These are phyloP conservation scores for Papilio glaucus DNA, from an alignment of 1,140 invertebrate species.

Conservation along the genomic window DNA sequence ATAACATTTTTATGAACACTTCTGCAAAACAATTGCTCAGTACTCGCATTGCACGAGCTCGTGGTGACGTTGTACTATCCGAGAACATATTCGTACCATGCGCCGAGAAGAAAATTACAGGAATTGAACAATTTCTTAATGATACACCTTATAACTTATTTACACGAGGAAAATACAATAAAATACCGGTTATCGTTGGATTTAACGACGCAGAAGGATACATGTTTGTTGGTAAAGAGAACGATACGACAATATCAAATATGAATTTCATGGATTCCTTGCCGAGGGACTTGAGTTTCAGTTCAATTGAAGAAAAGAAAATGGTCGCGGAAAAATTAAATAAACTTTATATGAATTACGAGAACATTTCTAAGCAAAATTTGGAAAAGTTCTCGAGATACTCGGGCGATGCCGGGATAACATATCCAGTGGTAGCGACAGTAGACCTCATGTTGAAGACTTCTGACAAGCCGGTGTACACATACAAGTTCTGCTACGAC, in stretches of 20 bases:
- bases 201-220: constrained; percentile 70
- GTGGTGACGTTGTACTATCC: constrained; percentile 61
- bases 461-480: constrained; percentile 53
- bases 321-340: constrained; percentile 47
- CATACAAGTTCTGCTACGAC: constrained; percentile 59
- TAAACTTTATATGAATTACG: constrained; percentile 55
- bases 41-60: constrained; percentile 56
- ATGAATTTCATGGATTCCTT: constrained; percentile 58
- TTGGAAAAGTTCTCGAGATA: constrained; percentile 57
- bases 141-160: constrained; percentile 65
- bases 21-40: constrained; percentile 54
- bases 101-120: constrained; percentile 54
- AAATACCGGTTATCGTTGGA: constrained; percentile 67
- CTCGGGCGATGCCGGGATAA: constrained; percentile 63
- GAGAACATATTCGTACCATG: constrained; percentile 74
- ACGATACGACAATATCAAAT: constrained; percentile 59
- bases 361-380: constrained; percentile 50
- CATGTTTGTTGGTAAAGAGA: constrained; percentile 72
- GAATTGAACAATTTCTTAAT: constrained; percentile 54
- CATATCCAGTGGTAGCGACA: constrained; percentile 57
- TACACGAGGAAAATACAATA: constrained; percentile 50
- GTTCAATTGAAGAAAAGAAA: constrained; percentile 51
- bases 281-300: constrained; percentile 62
- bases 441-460: constrained; percentile 55
- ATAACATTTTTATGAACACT: constrained; percentile 56